These are phyloP conservation scores for Calidris pugnax DNA, from an alignment of 2,113 vertebrate genomes.

Conservation along the genomic window DNA sequence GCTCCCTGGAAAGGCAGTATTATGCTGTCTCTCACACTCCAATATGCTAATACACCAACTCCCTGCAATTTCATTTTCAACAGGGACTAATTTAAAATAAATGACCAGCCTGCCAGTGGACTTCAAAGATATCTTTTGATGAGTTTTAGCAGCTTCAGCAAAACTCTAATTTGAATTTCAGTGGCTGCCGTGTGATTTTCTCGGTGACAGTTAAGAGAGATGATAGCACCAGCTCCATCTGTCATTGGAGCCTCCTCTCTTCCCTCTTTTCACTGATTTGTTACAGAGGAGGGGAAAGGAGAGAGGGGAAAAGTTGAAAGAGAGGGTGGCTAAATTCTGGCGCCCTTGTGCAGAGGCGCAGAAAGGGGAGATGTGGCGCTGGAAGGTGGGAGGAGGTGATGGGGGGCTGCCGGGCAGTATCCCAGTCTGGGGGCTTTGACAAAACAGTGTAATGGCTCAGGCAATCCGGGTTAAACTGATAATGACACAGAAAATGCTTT, in stretches of 20 bases:
- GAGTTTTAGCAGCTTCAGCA: slow-evolving; percentile 83
- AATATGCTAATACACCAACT: slow-evolving; percentile 65
- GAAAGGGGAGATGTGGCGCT: background rate
- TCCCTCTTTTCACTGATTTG: slow-evolving; percentile 65
- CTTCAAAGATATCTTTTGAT: slow-evolving; percentile 83
- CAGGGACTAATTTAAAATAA: slow-evolving; percentile 74
- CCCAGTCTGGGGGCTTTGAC: background rate
- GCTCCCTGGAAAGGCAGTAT: slow-evolving; percentile 33
- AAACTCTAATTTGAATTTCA: slow-evolving; percentile 86
- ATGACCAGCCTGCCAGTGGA: slow-evolving; percentile 75
- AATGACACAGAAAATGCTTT: background rate
- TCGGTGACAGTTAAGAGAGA: slow-evolving; percentile 78
- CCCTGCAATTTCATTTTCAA: slow-evolving; percentile 71
- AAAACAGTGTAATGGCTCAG: background rate
- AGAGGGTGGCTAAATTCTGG: background rate
- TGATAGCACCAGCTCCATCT: slow-evolving; percentile 72
- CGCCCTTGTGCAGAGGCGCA: background rate
- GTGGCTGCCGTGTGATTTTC: slow-evolving; percentile 78
- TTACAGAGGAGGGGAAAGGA: slow-evolving; percentile 29
- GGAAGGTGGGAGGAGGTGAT: background rate
- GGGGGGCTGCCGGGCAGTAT: background rate
- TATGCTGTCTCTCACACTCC: slow-evolving; percentile 49
- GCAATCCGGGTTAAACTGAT: background rate
- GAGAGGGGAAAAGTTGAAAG: slow-evolving; percentile 49
- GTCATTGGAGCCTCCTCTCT: slow-evolving; percentile 67